These are phyloP conservation scores for Criorhina ranunculi DNA, from an alignment of 2,888 invertebrate species.

Conservation along the genomic window DNA sequence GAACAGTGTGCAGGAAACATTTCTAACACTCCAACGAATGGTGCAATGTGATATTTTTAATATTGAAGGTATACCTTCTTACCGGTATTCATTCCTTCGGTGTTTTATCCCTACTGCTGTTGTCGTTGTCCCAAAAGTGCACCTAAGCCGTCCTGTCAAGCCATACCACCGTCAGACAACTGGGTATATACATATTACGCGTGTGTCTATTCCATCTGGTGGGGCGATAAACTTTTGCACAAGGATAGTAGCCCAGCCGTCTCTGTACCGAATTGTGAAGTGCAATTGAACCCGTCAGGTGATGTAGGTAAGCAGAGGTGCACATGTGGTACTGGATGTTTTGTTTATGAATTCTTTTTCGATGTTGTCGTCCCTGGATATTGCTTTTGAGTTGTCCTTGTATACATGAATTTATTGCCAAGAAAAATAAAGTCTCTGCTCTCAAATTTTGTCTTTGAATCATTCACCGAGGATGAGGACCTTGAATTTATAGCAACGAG, in stretches of 20 bases:
- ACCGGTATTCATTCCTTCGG: neutral
- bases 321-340: conserved; percentile 19
- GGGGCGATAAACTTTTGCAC: conserved; percentile 37
- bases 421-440: conserved; percentile 9
- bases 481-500: conserved; percentile 41
- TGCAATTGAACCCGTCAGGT: conserved; percentile 53
- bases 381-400: conserved; percentile 39
- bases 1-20: conserved; percentile 34
- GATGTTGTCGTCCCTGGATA: conserved; percentile 33
- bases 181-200: conserved; percentile 2
- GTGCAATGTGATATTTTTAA: conserved; percentile 64
- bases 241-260: conserved; percentile 1
- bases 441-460: neutral
- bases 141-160: conserved; percentile 28
- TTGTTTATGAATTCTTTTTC: conserved; percentile 49
- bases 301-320: conserved; percentile 8
- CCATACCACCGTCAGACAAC: neutral
- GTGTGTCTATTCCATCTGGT: conserved; percentile 39
- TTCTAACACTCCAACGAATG: conserved; percentile 45
- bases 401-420: conserved; percentile 35
- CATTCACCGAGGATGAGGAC: neutral
- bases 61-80: conserved; percentile 22
- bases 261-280: conserved; percentile 29
- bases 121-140: conserved; percentile 44
- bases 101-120: neutral